Evolutionary conservation across 2,888 invertebrate species (phyloP), one percentile per base, ranked within the genome.

Genomic region (Stictocephala bisonia): DNA sequence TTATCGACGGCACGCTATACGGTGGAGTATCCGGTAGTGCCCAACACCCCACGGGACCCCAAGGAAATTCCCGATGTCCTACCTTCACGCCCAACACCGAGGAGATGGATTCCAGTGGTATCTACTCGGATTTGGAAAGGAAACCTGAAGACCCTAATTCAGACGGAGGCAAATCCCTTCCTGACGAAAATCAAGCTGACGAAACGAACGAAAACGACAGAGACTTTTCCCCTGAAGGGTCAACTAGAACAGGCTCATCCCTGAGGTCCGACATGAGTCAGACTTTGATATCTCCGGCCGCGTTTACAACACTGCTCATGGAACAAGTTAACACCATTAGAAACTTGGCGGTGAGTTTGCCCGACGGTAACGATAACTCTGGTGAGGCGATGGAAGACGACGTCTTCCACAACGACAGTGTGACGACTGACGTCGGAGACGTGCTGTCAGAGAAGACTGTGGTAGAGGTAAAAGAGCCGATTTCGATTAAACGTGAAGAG

Each of bases 31-130:
- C 84, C 0, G 82, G 71, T 71, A 66, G 70, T 50, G 68, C 48
- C n/a, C 68, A 75, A n/a, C 74, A 78, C 20, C 70, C 76, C 51
- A 71, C 75, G 7, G 74, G 75, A 22, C 51, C 15, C 44, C 64
- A 64, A 64, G 64, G 44, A 13, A 72, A 44, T 53, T 72, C 27
- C 31, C 75, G 72, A 35, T 64, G 67, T 31, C 76, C 60, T 64
- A 74, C 71, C 40, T 77, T 78, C 87, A n/a, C 83, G 85, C 73
- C 87, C 87, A 80, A 86, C 85, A 26, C 88, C 76, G 94, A 94
- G 83, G 94, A 94, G 81, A 95, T 95, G 95, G 95, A 95, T 82
- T 95, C 94, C 0, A 94, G 94, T 81, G 95, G 95, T 0, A 91
- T 95, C 60, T 95, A 94, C 81, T 95, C 95, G 0, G 95, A 95